Conservation (phyloP, 2,113 vertebrate genomes). For the Danio rerio region DNA sequence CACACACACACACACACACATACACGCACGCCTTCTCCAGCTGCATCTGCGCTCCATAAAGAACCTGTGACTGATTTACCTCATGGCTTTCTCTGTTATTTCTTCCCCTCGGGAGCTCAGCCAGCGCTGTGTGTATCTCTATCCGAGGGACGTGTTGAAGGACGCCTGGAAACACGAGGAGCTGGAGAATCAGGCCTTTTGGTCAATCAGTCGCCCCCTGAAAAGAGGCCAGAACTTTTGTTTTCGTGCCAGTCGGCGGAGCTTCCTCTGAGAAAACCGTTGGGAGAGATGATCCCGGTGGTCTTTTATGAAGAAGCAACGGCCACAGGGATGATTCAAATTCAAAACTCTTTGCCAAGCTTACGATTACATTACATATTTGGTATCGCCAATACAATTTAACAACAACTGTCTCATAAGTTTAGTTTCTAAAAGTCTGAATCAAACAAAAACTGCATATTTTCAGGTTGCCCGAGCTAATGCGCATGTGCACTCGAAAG, state of each 20-base stretch:
- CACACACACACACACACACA: too few species aligned
- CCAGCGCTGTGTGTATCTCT: constrained; percentile 63
- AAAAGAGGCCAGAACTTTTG: neutral
- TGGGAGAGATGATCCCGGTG: neutral
- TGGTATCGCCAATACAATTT: too few species aligned
- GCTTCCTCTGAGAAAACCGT: constrained; percentile 4
- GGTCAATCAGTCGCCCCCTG: neutral
- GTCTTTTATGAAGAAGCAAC: neutral
- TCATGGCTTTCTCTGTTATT: constrained; percentile 37
- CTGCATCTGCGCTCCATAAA: constrained; percentile 66
- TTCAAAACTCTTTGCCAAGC: too few species aligned
- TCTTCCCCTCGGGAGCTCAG: constrained; percentile 48
- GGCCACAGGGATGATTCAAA: neutral
- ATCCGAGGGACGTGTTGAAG: constrained; percentile 62
- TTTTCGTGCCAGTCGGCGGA: neutral
- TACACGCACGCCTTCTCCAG: too few species aligned
- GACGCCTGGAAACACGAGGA: constrained; percentile 55
- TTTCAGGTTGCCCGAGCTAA: too few species aligned
- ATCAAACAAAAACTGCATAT: too few species aligned
- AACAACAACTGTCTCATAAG: too few species aligned
- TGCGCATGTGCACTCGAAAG: too few species aligned
- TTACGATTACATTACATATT: too few species aligned
- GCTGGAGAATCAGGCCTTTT: neutral
- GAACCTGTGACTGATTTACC: constrained; percentile 67
- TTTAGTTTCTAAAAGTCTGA: too few species aligned